Evolutionary conservation across 2,113 vertebrate species (phyloP), one percentile per base, ranked within the genome.

Genomic region (Oryzias curvinotus): DNA sequence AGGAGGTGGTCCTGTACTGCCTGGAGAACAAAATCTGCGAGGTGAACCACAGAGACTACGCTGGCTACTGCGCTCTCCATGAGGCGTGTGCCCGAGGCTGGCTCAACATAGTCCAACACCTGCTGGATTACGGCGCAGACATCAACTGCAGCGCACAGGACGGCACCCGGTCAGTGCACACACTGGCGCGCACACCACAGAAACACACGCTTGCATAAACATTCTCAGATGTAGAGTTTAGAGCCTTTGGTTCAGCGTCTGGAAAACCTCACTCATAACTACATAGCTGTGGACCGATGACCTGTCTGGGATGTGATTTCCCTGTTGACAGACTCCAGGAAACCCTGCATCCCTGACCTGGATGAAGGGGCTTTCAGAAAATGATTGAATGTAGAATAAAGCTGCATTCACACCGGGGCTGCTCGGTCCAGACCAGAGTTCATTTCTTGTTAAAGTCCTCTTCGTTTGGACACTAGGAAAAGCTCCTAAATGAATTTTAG

Each of bases 71-170:
- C 21, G 96, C 96, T 30, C 92, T 98, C 42, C 96, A 98, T 1
- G 96, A 98, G 75, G 96, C 96, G 46, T 98, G 96, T 62, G 96
- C 95, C 43, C 86, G 94, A 0, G 96, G 96, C 74, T 97, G 96
- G 96, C 91, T 98, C 74, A 93, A 88, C 90, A 98, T 98, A 8
- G 96, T 95, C 52, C 91, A 94, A 42, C 95, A 97, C 80, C 95
- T 98, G 81, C 92, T 98, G 1, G 95, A 97, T 78, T 95, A 98
- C 4, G 96, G 96, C 3, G 96, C 96, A 0, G 96, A 98, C 55
- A 96, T 98, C 55, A 98, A 98, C 92, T 98, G 96, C 91, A 97
- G 96, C 0, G 96, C 96, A 0, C 96, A 98, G 89, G 96, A 98
- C 58, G 96, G 96, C 80, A 98, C 96, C 84, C 96, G 96, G 96